Conservation (phyloP, 2,113 vertebrate species). For the Psammodynastes pulverulentus region DNA sequence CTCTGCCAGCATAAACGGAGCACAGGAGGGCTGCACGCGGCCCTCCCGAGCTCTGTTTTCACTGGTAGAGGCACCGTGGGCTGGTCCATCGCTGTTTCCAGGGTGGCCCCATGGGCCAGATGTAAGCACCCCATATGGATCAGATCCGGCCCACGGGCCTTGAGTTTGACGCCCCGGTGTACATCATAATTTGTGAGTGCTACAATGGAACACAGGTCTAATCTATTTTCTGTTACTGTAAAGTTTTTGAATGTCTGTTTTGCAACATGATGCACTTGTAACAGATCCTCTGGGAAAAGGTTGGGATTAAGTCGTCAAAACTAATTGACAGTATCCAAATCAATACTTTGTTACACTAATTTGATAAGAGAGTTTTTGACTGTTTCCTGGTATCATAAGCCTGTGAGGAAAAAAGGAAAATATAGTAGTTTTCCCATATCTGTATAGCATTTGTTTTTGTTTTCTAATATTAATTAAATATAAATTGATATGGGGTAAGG, state of each 20-base stretch:
- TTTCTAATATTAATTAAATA: neutral
- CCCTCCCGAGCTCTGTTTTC: too few species aligned
- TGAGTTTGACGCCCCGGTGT: neutral
- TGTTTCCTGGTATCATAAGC: constrained; percentile 39
- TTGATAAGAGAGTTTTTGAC: neutral
- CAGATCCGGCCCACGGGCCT: too few species aligned
- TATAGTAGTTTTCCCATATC: constrained; percentile 21
- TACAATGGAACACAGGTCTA: neutral
- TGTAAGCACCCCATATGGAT: too few species aligned
- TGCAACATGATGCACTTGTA: neutral
- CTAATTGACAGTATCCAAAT: neutral
- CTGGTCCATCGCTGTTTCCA: too few species aligned
- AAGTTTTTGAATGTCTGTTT: neutral
- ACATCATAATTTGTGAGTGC: neutral
- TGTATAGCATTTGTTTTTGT: neutral
- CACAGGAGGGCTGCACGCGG: too few species aligned
- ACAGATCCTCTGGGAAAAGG: neutral
- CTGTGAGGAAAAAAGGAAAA: constrained; percentile 35
- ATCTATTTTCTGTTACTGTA: neutral
- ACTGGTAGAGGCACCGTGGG: too few species aligned
- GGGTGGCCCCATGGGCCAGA: too few species aligned
- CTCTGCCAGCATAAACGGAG: too few species aligned
- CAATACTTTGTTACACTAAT: neutral
- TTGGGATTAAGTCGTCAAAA: neutral
- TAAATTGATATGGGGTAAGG: neutral